These are phyloP conservation scores for Coregonus ussuriensis DNA, from an alignment of 2,797 vertebrate genomes.

Conservation along the genomic window DNA sequence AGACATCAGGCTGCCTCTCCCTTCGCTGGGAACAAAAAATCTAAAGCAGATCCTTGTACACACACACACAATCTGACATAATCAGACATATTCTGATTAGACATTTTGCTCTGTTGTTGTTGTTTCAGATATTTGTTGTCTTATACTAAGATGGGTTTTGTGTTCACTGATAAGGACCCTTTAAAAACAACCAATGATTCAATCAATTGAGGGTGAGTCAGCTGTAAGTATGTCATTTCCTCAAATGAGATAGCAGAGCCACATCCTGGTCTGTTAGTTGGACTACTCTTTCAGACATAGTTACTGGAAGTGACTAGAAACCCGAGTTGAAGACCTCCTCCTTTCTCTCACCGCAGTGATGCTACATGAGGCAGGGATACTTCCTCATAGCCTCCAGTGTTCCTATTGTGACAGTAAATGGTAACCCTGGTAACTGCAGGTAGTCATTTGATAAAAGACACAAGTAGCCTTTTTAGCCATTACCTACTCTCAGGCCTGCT, in stretches of 20 bases:
- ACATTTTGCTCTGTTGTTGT: no score
- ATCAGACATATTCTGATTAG: neutral
- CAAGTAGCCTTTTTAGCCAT: neutral
- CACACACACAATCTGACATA: neutral
- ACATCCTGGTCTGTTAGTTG: conserved; percentile 14
- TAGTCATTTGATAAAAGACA: neutral
- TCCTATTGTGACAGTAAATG: neutral
- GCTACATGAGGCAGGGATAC: neutral
- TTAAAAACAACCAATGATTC: neutral
- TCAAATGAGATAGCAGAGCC: neutral
- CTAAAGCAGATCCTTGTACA: neutral
- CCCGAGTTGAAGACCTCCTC: neutral
- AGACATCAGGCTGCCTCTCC: conserved; percentile 7
- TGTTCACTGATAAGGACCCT: neutral
- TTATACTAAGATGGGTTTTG: neutral
- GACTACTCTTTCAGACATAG: conserved; percentile 33
- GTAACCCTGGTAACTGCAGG: neutral
- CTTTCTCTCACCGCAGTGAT: neutral
- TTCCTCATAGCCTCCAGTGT: neutral
- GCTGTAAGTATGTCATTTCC: neutral
- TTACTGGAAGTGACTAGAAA: neutral
- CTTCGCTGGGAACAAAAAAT: conserved; percentile 28
- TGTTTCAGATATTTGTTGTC: neutral
- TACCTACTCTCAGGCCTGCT: neutral
- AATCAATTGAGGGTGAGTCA: neutral